Evolutionary conservation across 2,113 vertebrate species (phyloP), one percentile per base, ranked within the genome.

Genomic region (Notothenia coriiceps): DNA sequence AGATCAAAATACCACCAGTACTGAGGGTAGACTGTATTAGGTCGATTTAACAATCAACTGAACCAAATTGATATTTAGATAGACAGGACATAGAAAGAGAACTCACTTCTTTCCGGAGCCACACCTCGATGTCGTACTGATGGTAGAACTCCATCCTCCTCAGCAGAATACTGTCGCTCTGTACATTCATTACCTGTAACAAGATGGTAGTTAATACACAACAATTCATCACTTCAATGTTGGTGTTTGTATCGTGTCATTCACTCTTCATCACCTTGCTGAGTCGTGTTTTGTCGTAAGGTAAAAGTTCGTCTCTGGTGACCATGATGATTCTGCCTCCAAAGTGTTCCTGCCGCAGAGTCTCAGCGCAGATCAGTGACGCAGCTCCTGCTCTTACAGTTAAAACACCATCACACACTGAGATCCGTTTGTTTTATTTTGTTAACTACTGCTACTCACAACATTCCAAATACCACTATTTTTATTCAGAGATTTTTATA

Each of bases 251-350:
- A 3, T 60, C 1, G 0, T 35, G 22, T n/a, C 17, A 10, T 62
- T 61, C 4, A 5, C 29, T 25, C 40, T 35, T 22, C 71, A 77
- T 0, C 46, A 97, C 97, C 96, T 97, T 96, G 93, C 94, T 97
- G 46, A 97, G 94, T 43, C 96, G 92, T 46, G 96, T 86, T 77
- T 94, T 95, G 94, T 97, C 96, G 0, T 96, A 96, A 0, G 97
- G 96, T 6, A 94, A 77, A 0, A 97, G 94, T 0, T 89, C 87
- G 17, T 97, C 97, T 6, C 51, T 94, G 70, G 94, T 94, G 71
- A 92, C 95, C 94, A 97, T 91, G 84, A 97, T 88, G 87, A 97
- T 95, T 82, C 96, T 93, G 77, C 97, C 96, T 0, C 88, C 89
- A 33, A 95, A 97, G 33, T 93, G 93, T 79, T 97, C 94, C 71